Conservation (phyloP, 2,113 vertebrate genomes). For the Pongo pygmaeus region DNA sequence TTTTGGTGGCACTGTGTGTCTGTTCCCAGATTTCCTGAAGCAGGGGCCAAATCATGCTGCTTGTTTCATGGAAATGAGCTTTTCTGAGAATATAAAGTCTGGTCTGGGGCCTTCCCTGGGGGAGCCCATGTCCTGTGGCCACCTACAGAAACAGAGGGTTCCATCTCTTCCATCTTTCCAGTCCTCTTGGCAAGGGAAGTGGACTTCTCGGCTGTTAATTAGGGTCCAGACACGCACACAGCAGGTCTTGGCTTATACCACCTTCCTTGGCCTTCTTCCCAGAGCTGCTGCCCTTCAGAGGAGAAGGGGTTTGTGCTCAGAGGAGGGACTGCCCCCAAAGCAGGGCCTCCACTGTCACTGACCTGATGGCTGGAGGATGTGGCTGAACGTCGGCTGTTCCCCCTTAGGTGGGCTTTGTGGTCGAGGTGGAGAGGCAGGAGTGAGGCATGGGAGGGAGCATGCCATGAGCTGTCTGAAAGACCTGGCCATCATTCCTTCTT, state of each 20-base stretch:
- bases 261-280: conserved; percentile 68
- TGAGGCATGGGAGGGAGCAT: neutral
- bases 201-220: conserved; percentile 59
- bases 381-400: rapidly evolving
- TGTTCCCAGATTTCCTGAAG: neutral
- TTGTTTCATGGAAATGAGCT: neutral
- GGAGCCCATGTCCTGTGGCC: neutral
- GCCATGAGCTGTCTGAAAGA: neutral
- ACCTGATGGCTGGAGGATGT: neutral
- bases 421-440: neutral
- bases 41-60: neutral
- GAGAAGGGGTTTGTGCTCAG: conserved; percentile 46
- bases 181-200: conserved; percentile 54
- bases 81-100: neutral
- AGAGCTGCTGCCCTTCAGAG: conserved; percentile 71
- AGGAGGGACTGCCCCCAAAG: neutral
- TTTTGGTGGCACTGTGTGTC: neutral
- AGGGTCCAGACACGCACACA: conserved; percentile 71
- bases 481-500: neutral
- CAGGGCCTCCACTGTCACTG: neutral
- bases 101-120: neutral
- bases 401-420: neutral
- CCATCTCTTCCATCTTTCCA: neutral
- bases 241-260: conserved; percentile 67
- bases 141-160: neutral